These are phyloP conservation scores for Chaetodon auriga DNA, from an alignment of 2,113 vertebrate genomes.

Conservation along the genomic window DNA sequence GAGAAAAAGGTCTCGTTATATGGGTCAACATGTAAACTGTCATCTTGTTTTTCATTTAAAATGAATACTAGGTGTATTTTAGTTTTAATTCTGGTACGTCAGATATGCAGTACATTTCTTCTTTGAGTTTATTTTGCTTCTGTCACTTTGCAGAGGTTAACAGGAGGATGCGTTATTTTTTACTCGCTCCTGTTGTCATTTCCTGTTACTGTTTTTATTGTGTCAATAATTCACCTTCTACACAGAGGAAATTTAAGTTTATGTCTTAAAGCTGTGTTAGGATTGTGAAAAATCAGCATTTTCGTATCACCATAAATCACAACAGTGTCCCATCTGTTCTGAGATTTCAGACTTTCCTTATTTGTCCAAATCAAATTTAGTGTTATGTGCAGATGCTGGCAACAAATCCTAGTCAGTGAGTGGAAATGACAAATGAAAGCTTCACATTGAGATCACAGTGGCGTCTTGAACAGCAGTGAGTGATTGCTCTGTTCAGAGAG, in stretches of 20 bases:
- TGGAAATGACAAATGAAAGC: neutral
- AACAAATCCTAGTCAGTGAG: neutral
- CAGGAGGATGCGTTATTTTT: neutral
- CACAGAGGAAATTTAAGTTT: neutral
- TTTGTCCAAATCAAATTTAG: neutral
- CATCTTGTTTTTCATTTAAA: neutral
- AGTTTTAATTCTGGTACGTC: neutral
- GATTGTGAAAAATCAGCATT: neutral
- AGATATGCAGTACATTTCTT: neutral
- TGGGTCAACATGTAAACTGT: neutral
- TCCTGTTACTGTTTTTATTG: neutral
- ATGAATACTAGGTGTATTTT: neutral
- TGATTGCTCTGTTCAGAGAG: neutral
- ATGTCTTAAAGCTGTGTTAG: neutral
- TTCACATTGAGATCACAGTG: neutral
- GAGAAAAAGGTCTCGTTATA: neutral
- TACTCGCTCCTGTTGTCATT: neutral
- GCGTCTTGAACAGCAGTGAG: neutral
- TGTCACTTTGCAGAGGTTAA: neutral
- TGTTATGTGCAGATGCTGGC: neutral
- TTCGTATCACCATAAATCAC: neutral
- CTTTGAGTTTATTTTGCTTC: neutral
- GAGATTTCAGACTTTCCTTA: neutral
- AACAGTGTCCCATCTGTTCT: neutral
- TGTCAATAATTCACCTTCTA: conserved; percentile 1